Evolutionary conservation across 30 jellyfish, hydroid and myxozoan genomes (phyloP), one percentile per base, ranked within the genome.

Genomic region (Aurelia aurita complex sp. Pacific): DNA sequence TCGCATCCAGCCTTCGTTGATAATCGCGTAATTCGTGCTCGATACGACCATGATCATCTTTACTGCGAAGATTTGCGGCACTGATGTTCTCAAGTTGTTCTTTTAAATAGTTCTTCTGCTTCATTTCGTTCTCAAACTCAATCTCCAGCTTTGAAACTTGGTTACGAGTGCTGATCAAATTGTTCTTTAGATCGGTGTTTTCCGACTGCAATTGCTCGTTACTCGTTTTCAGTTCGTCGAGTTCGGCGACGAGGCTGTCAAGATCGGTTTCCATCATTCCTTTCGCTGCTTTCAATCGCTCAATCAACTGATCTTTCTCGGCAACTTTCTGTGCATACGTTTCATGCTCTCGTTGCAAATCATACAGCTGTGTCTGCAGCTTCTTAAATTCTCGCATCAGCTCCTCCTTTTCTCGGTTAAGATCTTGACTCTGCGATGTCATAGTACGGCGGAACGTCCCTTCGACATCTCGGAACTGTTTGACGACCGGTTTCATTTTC

Each of bases 21-120:
- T 74, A 83, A 16, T 94, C 98, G 62, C 98, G 80, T 54, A 94
- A 69, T 80, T 94, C 96, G 15, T 76, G 96, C 69, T 94, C 98
- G 34, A 89, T 66, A 53, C 94, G 96, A 64, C 88, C 63, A 67
- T 82, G 85, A 51, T 88, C 97, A 19, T 94, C 98, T 65, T 85
- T 83, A 19, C 97, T 87, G 67, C 69, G 82, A 19, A 76, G 11
- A 51, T 82, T 73, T 11, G 92, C 60, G 23, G 92, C 70, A 23
- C 85, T 75, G 52, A 88, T 78, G 52, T 54, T 77, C 87, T 94
- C 94, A 32, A 94, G 82, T 70, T 94, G 98, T 54, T 82, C 91
- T 54, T 79, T 85, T 89, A 94, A 38, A 64, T 94, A 94, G 85
- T 85, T 79, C 85, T 95, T 88, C 78, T 94, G 98, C 77, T 94